Evolutionary conservation across 2,888 invertebrate genomes (phyloP), one percentile per base, ranked within the genome.

Genomic region (Leptinotarsa juncta): DNA sequence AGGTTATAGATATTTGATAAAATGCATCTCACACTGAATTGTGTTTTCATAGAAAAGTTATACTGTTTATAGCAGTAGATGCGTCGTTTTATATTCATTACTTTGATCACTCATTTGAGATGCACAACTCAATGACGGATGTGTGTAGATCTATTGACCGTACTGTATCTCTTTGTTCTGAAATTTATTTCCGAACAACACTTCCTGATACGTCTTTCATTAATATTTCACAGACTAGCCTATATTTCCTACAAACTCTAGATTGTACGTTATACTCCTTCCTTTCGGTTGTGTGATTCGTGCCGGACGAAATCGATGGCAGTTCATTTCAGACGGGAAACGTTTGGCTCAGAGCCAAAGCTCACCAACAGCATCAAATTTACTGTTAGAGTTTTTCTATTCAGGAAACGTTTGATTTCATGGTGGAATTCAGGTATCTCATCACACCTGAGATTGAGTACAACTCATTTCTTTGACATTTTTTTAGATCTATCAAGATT

Each of bases 271-370:
- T 55, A 57, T n/a, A 68, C 26, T 42, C 57, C 57, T 48, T 69
- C 23, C 67, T 48, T 57, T 69, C 48, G 26, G 55, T 69, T 50
- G 42, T 26, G 68, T 68, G 68, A 62, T 62, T 68, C 68, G 68
- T 68, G 68, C 68, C 57, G 55, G 78, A 77, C 75, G 78, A 79
- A 82, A 82, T 82, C 82, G 80, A 82, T 82, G 78, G 76, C 81
- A 81, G 80, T 81, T 81, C 81, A 82, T 82, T 80, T 82, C 78
- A 73, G 77, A 77, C 78, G 72, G 70, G 77, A 79, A 78, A 76
- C 77, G 77, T 79, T 82, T 83, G 83, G 83, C 82, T 73, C 66
- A 65, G 69, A 72, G 82, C 83, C 83, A 83, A 82, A 81, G 81
- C 79, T 75, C 81, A 78, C 81, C 78, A 81, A 75, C 77, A 78